These are phyloP conservation scores for Busarellus nigricollis DNA, from an alignment of 2,797 vertebrate species.

Conservation along the genomic window DNA sequence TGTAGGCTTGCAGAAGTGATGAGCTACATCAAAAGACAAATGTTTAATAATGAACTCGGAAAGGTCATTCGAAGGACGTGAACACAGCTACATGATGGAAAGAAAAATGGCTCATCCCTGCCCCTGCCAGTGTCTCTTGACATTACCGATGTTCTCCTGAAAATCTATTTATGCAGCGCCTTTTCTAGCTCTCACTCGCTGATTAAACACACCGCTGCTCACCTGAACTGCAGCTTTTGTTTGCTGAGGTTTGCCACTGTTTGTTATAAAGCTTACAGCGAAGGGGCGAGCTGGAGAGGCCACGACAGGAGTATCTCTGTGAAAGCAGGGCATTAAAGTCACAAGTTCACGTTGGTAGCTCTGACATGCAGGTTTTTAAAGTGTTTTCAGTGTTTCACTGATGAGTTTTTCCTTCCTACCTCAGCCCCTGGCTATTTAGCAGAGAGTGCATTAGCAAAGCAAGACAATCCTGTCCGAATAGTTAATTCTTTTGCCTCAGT, in stretches of 20 bases:
- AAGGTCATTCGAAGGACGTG: background rate
- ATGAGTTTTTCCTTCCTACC: background rate
- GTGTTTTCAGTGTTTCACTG: background rate
- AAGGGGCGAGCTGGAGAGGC: background rate
- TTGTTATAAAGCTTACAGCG: background rate
- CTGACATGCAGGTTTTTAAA: background rate
- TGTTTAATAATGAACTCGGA: background rate
- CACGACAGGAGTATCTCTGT: background rate
- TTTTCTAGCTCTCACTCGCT: background rate
- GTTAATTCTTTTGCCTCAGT: background rate
- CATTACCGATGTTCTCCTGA: background rate
- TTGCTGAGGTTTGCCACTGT: background rate
- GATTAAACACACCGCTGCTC: background rate
- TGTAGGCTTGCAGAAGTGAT: background rate
- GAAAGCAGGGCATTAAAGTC: background rate
- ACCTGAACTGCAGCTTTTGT: background rate
- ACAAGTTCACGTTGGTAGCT: background rate
- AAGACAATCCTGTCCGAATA: background rate
- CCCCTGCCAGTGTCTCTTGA: background rate
- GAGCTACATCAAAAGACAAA: background rate
- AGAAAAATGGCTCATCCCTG: background rate
- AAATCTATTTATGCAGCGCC: background rate
- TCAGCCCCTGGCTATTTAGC: background rate
- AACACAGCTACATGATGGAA: background rate
- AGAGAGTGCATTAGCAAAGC: background rate